A percentile compares a stretch with the other conserved stretches of the same genome.
These are phyloP conservation scores for Chrysomallon squamiferum DNA, from an alignment of 1,140 invertebrate genomes.

Conservation along the genomic window DNA sequence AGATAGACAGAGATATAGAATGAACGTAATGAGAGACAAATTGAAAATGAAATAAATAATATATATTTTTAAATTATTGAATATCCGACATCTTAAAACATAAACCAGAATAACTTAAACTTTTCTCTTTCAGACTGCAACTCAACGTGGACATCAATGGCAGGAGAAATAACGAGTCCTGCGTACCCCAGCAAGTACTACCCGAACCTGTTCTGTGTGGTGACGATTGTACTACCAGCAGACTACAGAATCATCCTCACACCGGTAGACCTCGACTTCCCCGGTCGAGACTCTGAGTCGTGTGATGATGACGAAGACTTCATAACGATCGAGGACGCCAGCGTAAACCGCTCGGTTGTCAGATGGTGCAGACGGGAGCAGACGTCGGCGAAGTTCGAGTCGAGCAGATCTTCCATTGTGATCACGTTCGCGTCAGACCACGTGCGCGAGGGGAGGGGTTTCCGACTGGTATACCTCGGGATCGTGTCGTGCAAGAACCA, in stretches of 20 bases:
- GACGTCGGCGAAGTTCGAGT: conserved; percentile 8
- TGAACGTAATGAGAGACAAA: too few relatives aligned
- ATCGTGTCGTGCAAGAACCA: conserved; percentile 25
- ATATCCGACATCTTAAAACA: too few relatives aligned
- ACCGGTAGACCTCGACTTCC: neutral
- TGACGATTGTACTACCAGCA: neutral
- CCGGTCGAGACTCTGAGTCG: neutral
- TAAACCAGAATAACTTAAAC: too few relatives aligned
- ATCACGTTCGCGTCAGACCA: conserved; percentile 23
- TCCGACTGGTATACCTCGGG: conserved; percentile 17
- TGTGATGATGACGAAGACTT: neutral
- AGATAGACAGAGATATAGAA: too few relatives aligned
- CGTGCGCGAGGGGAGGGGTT: conserved; percentile 21
- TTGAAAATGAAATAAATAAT: too few relatives aligned
- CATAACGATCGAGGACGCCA: neutral
- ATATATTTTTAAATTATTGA: too few relatives aligned
- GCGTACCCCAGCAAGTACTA: neutral
- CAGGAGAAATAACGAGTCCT: neutral
- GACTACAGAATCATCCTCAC: neutral
- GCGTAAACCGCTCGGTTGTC: neutral
- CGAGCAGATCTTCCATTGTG: conserved; percentile 8
- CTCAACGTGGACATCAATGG: too few relatives aligned
- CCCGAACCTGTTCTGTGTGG: neutral
- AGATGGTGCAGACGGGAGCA: neutral
- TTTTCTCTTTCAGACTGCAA: too few relatives aligned